Evolutionary conservation across 2,113 vertebrate genomes (phyloP).

Genomic region (Glaucidium brasilianum): DNA sequence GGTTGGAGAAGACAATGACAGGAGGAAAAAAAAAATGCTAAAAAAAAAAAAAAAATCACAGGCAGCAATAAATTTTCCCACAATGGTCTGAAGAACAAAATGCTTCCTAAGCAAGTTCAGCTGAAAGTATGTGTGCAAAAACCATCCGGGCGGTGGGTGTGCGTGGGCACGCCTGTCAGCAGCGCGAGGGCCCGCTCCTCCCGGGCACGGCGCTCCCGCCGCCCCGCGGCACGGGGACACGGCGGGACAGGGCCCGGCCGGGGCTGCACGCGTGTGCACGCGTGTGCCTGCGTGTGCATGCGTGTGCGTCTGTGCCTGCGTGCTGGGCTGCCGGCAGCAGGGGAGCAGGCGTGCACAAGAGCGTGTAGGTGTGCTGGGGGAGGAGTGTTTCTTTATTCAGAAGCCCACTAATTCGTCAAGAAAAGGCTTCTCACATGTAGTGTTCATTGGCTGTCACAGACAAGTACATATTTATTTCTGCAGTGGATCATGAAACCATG

Average conservation of each 20-base stretch:
- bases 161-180: neutral
- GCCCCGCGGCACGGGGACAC: neutral
- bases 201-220: neutral
- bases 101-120: slow-evolving; percentile 1
- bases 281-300: neutral
- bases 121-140: neutral
- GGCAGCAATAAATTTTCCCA: neutral
- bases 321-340: neutral
- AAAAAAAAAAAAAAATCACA: neutral
- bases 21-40: neutral
- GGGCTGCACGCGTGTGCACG: accelerated
- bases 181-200: slow-evolving; percentile 15
- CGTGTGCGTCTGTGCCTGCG: accelerated
- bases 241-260: neutral
- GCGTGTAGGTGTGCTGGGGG: neutral
- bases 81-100: slow-evolving; percentile 21
- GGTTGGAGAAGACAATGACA: neutral
- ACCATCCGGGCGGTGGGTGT: slow-evolving; percentile 42
- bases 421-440: neutral
- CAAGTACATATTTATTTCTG: neutral
- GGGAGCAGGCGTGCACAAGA: neutral
- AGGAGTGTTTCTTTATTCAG: neutral
- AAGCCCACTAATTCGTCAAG: neutral
- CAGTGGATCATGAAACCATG: accelerated
- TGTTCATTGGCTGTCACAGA: neutral